Percentiles rank a stretch among this genome's conserved stretches.
These are phyloP conservation scores for Rallus crepitans DNA, from an alignment of 2,797 vertebrate species.

Conservation along the genomic window DNA sequence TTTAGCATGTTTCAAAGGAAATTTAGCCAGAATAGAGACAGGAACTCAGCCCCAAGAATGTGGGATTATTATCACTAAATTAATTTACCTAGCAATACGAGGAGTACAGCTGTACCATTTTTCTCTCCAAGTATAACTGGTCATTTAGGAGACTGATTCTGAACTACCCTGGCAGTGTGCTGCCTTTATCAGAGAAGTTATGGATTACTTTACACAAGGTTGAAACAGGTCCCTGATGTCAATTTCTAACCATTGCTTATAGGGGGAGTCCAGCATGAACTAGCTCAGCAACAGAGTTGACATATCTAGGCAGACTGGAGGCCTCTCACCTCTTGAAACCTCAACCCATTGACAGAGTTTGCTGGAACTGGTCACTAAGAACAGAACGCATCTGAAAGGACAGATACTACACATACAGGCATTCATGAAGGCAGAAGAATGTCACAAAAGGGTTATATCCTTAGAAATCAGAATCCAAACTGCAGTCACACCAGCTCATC, in stretches of 20 bases:
- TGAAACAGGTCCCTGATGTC: neutral
- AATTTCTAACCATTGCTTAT: neutral
- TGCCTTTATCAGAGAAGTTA: neutral
- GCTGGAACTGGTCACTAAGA: neutral
- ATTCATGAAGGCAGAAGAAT: neutral
- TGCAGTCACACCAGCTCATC: neutral
- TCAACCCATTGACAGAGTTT: neutral
- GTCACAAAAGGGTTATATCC: neutral
- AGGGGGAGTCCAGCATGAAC: neutral
- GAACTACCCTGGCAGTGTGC: neutral
- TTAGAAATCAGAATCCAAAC: neutral
- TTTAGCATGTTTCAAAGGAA: neutral
- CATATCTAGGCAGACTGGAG: neutral
- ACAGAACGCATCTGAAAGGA: neutral
- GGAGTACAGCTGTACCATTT: neutral
- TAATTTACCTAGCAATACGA: neutral
- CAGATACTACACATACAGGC: neutral
- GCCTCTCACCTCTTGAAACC: neutral
- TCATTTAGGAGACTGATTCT: neutral
- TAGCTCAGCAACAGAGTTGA: neutral
- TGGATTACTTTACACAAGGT: neutral
- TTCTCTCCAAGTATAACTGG: neutral
- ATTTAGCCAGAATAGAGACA: neutral
- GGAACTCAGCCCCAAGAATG: neutral
- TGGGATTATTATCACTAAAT: neutral